A percentile compares a stretch with the other conserved stretches of the same genome.
Evolutionary conservation across 2,797 vertebrate species (phyloP).

Genomic region (Pithecia hirsuta): DNA sequence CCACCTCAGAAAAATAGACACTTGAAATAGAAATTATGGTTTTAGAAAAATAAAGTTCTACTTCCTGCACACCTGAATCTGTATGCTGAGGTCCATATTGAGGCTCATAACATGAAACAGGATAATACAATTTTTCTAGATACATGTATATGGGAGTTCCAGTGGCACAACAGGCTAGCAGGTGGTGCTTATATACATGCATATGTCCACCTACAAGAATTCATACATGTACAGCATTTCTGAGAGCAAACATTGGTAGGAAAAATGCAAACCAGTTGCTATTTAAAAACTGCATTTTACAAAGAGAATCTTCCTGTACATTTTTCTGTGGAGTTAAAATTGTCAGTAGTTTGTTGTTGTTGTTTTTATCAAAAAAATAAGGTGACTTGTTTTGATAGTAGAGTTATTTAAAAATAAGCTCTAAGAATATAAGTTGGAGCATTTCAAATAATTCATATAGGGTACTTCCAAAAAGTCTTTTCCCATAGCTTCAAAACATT

Average conservation of each 20-base stretch:
- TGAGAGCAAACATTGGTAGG: not conserved
- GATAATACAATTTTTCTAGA: not conserved
- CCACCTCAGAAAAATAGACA: not conserved
- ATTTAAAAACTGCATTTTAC: not conserved
- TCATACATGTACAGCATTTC: not conserved
- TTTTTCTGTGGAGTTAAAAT: slow-evolving; percentile 20
- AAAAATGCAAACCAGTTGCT: not conserved
- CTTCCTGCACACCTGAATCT: not conserved
- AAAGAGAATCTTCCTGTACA: not conserved
- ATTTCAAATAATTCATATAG: not conserved
- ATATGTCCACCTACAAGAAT: not conserved
- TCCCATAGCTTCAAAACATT: not conserved
- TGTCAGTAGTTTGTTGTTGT: not conserved
- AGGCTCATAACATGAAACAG: not conserved
- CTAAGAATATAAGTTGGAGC: not conserved
- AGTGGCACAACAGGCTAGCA: not conserved
- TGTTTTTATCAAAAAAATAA: not conserved
- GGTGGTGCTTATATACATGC: not conserved
- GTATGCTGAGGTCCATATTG: not conserved
- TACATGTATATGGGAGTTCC: not conserved
- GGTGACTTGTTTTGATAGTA: not conserved
- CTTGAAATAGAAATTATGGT: not conserved
- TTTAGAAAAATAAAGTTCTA: not conserved
- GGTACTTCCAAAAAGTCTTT: slow-evolving; percentile 28
- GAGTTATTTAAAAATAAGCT: slow-evolving; percentile 21